Percentiles rank a stretch among this genome's conserved stretches.
phyloP scores from a whole-genome alignment of 2,888 invertebrate species.

The Nasonovia ribisnigri region DNA sequence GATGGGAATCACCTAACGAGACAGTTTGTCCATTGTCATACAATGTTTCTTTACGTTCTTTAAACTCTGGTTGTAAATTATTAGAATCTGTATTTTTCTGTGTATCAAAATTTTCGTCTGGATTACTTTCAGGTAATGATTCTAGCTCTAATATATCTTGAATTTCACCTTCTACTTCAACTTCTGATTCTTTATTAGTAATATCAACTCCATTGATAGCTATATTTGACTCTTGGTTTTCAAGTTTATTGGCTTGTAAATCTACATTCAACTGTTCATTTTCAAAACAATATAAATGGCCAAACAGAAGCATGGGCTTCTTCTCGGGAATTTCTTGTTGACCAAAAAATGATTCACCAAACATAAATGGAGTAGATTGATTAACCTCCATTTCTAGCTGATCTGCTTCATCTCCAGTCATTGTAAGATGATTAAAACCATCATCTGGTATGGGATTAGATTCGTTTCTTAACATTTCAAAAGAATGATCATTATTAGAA shows the following conservation, averaged over 20 bases:
- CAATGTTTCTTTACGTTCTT: not conserved
- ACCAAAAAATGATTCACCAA: conserved; percentile 47
- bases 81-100: not conserved
- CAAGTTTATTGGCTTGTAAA: not conserved
- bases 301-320: conserved; percentile 48
- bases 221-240: not conserved
- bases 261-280: not conserved
- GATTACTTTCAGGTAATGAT: conserved; percentile 59
- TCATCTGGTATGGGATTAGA: not conserved
- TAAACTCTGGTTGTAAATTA: not conserved
- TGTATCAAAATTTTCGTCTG: not conserved
- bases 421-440: not conserved
- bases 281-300: conserved; percentile 42
- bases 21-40: not conserved
- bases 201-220: not conserved
- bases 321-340: conserved; percentile 28
- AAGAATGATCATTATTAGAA: not conserved
- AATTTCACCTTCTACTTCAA: conserved; percentile 25
- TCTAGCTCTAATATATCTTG: conserved; percentile 55
- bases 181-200: not conserved
- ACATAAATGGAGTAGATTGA: conserved; percentile 41
- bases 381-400: not conserved
- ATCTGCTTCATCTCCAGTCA: not conserved
- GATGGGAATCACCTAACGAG: not conserved
- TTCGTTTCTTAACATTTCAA: not conserved